These are phyloP conservation scores for Dissostichus mawsoni DNA, from an alignment of 2,113 vertebrate species.

Conservation along the genomic window DNA sequence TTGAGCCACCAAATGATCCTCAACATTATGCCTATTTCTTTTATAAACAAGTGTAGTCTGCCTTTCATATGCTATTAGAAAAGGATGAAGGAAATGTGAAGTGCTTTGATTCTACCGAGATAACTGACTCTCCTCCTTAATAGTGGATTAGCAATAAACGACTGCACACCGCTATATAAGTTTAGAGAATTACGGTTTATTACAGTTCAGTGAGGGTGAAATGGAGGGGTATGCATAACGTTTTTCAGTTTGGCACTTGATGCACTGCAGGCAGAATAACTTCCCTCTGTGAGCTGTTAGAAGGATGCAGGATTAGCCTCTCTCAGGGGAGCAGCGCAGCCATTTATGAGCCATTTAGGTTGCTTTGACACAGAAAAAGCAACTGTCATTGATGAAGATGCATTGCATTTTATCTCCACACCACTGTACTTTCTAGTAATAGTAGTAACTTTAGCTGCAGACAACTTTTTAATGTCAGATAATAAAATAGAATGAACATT, in stretches of 20 bases:
- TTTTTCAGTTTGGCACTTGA: conserved; percentile 14
- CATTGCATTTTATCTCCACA: background rate
- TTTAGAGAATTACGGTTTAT: conserved; percentile 1
- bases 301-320: background rate
- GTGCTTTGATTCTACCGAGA: background rate
- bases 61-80: background rate
- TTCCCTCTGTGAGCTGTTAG: background rate
- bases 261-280: conserved; percentile 1
- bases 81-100: background rate
- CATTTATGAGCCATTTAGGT: background rate
- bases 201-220: conserved; percentile 23
- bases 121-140: background rate
- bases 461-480: background rate
- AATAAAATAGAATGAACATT: background rate
- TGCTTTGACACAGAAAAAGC: conserved; percentile 16
- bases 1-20: background rate
- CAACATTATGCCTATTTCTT: background rate
- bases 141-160: background rate
- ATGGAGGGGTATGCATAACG: background rate
- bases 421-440: background rate
- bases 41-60: background rate
- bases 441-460: background rate
- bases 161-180: background rate
- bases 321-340: background rate
- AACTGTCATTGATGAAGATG: background rate